A percentile compares a stretch with the other conserved stretches of the same genome.
Conservation (phyloP, 2,797 vertebrate species). For the Propithecus perrieri region DNA sequence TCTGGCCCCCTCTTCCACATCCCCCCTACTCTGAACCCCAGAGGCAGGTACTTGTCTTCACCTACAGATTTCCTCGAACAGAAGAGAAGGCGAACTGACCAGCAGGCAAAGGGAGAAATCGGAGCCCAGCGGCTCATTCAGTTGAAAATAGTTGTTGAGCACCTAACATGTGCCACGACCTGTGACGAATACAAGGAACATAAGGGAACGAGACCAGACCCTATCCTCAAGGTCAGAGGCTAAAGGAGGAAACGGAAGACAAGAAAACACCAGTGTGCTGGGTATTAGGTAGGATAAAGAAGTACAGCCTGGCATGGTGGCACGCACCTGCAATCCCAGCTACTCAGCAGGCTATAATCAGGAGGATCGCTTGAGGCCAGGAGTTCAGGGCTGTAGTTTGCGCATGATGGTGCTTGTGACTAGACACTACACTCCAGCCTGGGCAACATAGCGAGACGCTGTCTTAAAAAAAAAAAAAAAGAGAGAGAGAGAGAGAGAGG, state of each 20-base stretch:
- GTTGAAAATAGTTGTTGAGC: neutral
- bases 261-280: neutral
- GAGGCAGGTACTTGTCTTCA: neutral
- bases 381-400: neutral
- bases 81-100: neutral
- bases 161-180: neutral
- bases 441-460: neutral
- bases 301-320: too few relatives aligned
- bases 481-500: too few relatives aligned
- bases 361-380: neutral
- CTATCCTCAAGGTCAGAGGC: neutral
- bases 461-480: neutral
- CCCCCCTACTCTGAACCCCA: neutral
- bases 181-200: neutral
- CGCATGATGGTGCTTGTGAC: too few relatives aligned
- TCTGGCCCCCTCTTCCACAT: neutral
- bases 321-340: neutral
- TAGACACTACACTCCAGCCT: neutral
- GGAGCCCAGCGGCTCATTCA: neutral
- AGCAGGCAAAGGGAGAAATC: neutral
- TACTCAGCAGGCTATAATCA: neutral
- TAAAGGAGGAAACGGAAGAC: neutral
- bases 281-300: neutral
- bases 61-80: neutral
- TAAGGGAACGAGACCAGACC: neutral